These are phyloP conservation scores for Drosophila ustulata DNA, from an alignment of 2,888 invertebrate genomes.

Conservation along the genomic window DNA sequence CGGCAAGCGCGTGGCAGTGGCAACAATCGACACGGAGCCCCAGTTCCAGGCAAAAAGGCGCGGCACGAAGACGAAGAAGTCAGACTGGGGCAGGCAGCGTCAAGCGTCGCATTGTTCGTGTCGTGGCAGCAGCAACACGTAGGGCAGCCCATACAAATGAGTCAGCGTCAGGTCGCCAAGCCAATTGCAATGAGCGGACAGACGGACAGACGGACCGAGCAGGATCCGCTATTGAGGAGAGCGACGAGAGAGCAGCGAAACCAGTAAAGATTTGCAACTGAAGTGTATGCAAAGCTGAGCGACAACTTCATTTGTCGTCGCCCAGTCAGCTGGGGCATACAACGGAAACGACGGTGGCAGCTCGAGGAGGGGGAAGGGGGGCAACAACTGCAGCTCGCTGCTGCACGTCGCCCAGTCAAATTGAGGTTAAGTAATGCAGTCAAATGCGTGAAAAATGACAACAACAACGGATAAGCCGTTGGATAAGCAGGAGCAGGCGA, in stretches of 20 bases:
- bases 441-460: conserved; percentile 75
- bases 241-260: conserved; percentile 16
- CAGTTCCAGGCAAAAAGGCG: conserved; percentile 1
- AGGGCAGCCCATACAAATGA: conserved; percentile 64
- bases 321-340: conserved; percentile 37
- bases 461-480: conserved; percentile 21
- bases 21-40: conserved; percentile 20
- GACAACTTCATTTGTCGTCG: conserved; percentile 71
- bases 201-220: conserved; percentile 5
- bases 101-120: conserved; percentile 27
- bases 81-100: conserved; percentile 9
- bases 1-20: conserved; percentile 58
- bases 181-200: conserved; percentile 42
- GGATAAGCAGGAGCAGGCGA: conserved; percentile 6
- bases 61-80: background rate
- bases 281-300: conserved; percentile 48
- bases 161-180: conserved; percentile 48
- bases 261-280: conserved; percentile 28
- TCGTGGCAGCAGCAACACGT: conserved; percentile 9
- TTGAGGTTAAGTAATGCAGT: conserved; percentile 82
- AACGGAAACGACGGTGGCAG: conserved; percentile 55
- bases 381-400: conserved; percentile 1
- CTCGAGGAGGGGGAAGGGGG: background rate
- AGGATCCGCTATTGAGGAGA: conserved; percentile 46
- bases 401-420: conserved; percentile 73